Conservation (phyloP, 2,888 invertebrate species). For the Ennomos erosarius region DNA sequence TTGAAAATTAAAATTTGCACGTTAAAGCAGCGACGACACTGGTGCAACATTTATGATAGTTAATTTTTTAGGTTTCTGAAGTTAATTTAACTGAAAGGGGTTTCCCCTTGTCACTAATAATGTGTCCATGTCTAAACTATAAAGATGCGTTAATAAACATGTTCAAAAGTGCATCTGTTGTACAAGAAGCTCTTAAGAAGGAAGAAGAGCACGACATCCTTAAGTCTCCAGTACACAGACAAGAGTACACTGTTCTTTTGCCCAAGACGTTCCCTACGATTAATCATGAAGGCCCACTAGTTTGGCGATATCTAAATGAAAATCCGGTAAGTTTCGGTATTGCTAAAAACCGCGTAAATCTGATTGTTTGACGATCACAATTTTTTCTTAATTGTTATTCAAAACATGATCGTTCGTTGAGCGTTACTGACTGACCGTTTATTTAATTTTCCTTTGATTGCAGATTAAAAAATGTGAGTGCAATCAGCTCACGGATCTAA, state of each 20-base stretch:
- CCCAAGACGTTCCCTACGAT: constrained; percentile 68
- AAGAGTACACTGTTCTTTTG: constrained; percentile 68
- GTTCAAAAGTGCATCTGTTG: constrained; percentile 53
- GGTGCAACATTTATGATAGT: constrained; percentile 10
- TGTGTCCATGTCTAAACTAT: constrained; percentile 64
- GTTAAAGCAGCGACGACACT: background rate
- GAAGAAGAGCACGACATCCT: constrained; percentile 61
- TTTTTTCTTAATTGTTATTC: too few species aligned
- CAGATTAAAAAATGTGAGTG: constrained; percentile 80
- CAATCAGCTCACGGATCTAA: constrained; percentile 69
- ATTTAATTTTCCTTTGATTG: constrained; percentile 31
- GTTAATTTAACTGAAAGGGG: constrained; percentile 61
- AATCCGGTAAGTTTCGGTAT: constrained; percentile 53
- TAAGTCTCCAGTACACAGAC: constrained; percentile 54
- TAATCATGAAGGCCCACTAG: constrained; percentile 60
- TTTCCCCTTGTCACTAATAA: constrained; percentile 71
- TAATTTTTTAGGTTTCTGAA: constrained; percentile 58
- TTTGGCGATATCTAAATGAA: constrained; percentile 73
- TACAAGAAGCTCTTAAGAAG: constrained; percentile 58
- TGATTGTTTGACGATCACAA: too few species aligned
- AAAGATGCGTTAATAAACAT: constrained; percentile 64
- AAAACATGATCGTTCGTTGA: too few species aligned
- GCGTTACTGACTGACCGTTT: too few species aligned
- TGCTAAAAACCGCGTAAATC: too few species aligned
- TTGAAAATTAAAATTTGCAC: background rate